Conservation (phyloP, 2,888 invertebrate species). For the Miltochrista miniata region DNA sequence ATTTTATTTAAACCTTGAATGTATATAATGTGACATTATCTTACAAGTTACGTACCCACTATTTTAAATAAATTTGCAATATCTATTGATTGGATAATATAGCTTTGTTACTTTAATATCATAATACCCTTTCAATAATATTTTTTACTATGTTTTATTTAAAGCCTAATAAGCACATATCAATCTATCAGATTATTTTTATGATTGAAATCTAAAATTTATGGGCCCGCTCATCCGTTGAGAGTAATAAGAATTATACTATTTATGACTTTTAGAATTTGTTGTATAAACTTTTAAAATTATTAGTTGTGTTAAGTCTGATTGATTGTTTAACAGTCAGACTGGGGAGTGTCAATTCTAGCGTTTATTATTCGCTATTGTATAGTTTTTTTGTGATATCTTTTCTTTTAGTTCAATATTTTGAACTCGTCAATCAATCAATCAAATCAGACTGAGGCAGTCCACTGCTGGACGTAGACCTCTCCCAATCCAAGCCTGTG, state of each 20-base stretch:
- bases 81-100: slow-evolving; percentile 1
- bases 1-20: neutral
- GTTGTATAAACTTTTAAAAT: slow-evolving; percentile 1
- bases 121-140: slow-evolving; percentile 21
- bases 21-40: neutral
- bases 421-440: too few species aligned
- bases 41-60: neutral
- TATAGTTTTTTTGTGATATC: too few species aligned
- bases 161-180: slow-evolving; percentile 23
- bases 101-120: slow-evolving; percentile 2
- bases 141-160: slow-evolving; percentile 17
- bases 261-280: slow-evolving; percentile 18
- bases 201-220: slow-evolving; percentile 30
- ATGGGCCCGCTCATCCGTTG: slow-evolving; percentile 19
- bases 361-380: too few species aligned
- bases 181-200: slow-evolving; percentile 35
- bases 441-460: too few species aligned
- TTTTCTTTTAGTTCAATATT: too few species aligned
- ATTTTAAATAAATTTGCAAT: slow-evolving; percentile 3
- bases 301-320: slow-evolving; percentile 1
- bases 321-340: neutral
- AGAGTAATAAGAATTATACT: slow-evolving; percentile 22
- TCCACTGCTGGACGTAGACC: too few species aligned
- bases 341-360: neutral
- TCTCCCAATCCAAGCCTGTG: too few species aligned